Conservation (phyloP, 2,888 invertebrate species). For the Diloba caeruleocephala region DNA sequence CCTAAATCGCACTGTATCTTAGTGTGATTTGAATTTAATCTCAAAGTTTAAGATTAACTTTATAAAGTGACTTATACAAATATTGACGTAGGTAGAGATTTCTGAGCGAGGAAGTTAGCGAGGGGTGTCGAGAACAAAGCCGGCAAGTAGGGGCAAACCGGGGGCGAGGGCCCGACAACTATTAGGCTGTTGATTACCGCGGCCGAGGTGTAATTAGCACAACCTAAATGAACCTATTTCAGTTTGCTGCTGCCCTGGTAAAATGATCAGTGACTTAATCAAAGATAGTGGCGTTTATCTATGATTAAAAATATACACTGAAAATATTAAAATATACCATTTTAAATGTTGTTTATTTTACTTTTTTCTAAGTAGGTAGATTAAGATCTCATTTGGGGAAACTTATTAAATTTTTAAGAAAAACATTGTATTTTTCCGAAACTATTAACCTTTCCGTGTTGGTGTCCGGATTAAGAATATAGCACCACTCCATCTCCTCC, state of each 20-base stretch:
- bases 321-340: too few relatives aligned
- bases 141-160: constrained; percentile 39
- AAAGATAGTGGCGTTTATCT: constrained; percentile 57
- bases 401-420: too few relatives aligned
- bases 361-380: too few relatives aligned
- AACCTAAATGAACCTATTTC: constrained; percentile 82
- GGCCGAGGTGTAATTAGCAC: constrained; percentile 80
- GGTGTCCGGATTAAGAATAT: too few relatives aligned
- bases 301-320: constrained; percentile 9
- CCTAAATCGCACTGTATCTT: constrained; percentile 28
- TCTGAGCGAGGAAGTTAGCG: constrained; percentile 55
- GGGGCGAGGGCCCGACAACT: constrained; percentile 66
- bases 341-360: too few relatives aligned
- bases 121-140: constrained; percentile 57
- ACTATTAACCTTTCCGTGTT: too few relatives aligned
- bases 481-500: too few relatives aligned
- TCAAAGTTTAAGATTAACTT: constrained; percentile 50
- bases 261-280: constrained; percentile 67
- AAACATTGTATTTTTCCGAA: too few relatives aligned
- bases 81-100: constrained; percentile 52
- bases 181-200: constrained; percentile 81
- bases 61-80: constrained; percentile 39
- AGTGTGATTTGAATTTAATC: constrained; percentile 42
- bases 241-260: constrained; percentile 72
- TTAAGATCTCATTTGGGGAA: too few relatives aligned